Evolutionary conservation across 2,113 vertebrate genomes (phyloP).

Genomic region (Eurypyga helias): DNA sequence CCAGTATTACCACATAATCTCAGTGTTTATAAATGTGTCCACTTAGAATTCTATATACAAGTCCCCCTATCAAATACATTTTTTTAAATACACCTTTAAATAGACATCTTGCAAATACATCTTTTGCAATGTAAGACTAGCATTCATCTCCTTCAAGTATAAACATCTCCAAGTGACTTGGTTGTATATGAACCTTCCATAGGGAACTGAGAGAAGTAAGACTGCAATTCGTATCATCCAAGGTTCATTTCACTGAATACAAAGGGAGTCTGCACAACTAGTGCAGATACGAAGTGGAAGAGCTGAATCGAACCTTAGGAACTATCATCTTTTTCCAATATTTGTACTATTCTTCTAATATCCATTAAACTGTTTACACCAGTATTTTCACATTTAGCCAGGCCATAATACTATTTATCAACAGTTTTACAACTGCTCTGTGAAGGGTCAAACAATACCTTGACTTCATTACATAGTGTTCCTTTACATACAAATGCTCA

Average conservation of each 20-base stretch:
- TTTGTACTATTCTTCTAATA: neutral
- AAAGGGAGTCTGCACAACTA: neutral
- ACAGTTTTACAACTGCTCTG: neutral
- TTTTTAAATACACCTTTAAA: neutral
- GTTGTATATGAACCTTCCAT: neutral
- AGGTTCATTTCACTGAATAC: neutral
- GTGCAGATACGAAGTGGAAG: neutral
- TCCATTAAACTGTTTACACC: neutral
- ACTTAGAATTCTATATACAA: neutral
- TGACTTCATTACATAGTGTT: neutral
- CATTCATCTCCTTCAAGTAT: neutral
- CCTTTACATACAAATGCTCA: neutral
- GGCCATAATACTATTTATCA: neutral
- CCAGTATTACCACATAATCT: neutral
- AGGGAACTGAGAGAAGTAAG: neutral
- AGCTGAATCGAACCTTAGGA: neutral
- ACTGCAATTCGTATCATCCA: neutral
- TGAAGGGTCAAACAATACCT: neutral
- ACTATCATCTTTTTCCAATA: neutral
- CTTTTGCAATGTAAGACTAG: neutral
- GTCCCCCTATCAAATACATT: neutral
- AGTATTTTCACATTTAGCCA: neutral
- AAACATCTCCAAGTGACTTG: neutral
- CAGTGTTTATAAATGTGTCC: neutral
- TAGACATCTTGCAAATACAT: neutral